Percentiles rank a stretch among this genome's conserved stretches.
phyloP scores from a whole-genome alignment of 1,140 invertebrate species.

The Paracyclopina nana region DNA sequence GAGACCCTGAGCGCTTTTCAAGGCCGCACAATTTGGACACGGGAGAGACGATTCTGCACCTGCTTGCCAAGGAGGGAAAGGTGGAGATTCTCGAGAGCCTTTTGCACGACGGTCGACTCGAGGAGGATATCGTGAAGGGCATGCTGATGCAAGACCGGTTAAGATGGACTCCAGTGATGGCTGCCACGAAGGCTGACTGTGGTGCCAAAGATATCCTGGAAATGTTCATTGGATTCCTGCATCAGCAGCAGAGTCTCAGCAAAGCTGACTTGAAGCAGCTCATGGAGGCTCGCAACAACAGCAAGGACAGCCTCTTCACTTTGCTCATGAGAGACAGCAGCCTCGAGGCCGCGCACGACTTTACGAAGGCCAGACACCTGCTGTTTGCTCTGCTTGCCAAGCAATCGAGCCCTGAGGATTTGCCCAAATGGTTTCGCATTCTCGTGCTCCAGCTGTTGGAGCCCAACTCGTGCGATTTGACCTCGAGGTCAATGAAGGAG shows the following conservation, averaged over 20 bases:
- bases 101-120: neutral
- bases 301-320: constrained; percentile 2
- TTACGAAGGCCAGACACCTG: neutral
- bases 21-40: neutral
- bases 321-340: constrained; percentile 1
- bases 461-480: neutral
- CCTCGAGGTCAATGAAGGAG: neutral
- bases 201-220: neutral
- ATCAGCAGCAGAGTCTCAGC: too few species aligned
- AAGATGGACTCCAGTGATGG: neutral
- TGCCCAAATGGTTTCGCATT: neutral
- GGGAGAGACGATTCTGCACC: neutral
- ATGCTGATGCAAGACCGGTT: neutral
- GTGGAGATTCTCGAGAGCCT: neutral
- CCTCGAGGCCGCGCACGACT: too few species aligned
- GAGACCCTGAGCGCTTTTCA: neutral
- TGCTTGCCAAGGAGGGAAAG: neutral
- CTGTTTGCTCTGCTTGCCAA: neutral
- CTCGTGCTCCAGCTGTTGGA: neutral
- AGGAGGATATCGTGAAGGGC: neutral
- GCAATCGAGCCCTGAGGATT: neutral
- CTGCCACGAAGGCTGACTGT: neutral
- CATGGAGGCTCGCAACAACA: neutral
- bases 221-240: neutral
- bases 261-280: neutral